A percentile compares a stretch with the other conserved stretches of the same genome.
phyloP scores from a whole-genome alignment of 2,888 invertebrate species.

The Tetranychus piercei region DNA sequence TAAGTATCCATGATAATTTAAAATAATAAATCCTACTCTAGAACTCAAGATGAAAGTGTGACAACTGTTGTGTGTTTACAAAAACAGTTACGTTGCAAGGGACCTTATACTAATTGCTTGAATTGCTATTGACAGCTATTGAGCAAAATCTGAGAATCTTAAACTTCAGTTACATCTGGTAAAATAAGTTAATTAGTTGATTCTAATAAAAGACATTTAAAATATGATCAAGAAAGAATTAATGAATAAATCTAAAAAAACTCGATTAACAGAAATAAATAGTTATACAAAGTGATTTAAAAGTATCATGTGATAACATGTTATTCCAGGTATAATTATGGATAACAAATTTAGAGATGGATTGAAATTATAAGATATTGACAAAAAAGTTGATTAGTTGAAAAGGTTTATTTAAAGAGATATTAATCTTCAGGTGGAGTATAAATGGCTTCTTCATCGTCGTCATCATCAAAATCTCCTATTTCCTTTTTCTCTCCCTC shows the following conservation, averaged over 20 bases:
- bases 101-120: background rate
- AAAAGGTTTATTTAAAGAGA: background rate
- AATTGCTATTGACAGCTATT: background rate
- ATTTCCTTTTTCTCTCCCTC: background rate
- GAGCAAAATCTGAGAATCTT: too few species aligned
- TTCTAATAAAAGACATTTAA: too few species aligned
- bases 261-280: too few species aligned
- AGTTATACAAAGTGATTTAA: too few species aligned
- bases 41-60: background rate
- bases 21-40: too few species aligned
- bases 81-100: constrained; percentile 1
- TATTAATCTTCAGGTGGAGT: background rate
- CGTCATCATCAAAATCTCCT: background rate
- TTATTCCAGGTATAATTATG: background rate
- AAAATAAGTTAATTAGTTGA: too few species aligned
- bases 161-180: too few species aligned
- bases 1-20: background rate
- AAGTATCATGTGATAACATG: too few species aligned
- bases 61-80: background rate
- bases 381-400: background rate
- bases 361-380: background rate
- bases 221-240: too few species aligned
- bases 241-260: too few species aligned
- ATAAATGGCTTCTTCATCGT: background rate
- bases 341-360: background rate